These are phyloP conservation scores for Antigone vipio DNA, from an alignment of 2,113 vertebrate genomes.

Conservation along the genomic window DNA sequence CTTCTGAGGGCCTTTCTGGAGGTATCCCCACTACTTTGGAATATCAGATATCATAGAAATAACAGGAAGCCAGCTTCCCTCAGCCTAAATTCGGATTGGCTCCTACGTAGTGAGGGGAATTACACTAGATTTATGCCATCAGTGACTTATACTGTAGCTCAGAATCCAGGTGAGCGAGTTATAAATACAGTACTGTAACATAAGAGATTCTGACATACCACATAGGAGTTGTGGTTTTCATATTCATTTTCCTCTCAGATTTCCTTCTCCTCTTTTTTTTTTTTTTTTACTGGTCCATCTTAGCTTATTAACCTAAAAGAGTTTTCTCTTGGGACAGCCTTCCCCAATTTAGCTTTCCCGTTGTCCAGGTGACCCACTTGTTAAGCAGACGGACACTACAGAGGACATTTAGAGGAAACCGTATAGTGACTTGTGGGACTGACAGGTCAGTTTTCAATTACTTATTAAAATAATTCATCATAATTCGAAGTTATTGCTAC, in stretches of 20 bases:
- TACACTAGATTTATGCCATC: background rate
- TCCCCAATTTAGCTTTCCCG: background rate
- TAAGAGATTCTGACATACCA: background rate
- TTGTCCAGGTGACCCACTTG: background rate
- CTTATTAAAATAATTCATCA: background rate
- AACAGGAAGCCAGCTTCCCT: background rate
- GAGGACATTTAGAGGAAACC: background rate
- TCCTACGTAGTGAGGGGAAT: background rate
- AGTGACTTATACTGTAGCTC: background rate
- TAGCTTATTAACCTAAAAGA: background rate
- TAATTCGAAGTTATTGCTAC: background rate
- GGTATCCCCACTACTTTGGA: background rate
- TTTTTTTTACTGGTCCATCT: background rate
- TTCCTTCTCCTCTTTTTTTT: background rate
- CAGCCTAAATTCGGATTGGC: background rate
- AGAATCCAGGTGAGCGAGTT: background rate
- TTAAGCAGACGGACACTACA: background rate
- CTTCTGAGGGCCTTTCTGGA: background rate
- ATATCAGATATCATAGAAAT: no score
- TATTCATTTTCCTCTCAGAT: background rate
- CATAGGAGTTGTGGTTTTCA: background rate
- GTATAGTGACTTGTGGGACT: background rate
- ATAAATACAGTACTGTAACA: background rate
- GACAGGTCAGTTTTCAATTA: background rate
- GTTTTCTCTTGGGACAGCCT: background rate